Conservation (phyloP, 2,888 invertebrate species). For the Choreutis nemorana region DNA sequence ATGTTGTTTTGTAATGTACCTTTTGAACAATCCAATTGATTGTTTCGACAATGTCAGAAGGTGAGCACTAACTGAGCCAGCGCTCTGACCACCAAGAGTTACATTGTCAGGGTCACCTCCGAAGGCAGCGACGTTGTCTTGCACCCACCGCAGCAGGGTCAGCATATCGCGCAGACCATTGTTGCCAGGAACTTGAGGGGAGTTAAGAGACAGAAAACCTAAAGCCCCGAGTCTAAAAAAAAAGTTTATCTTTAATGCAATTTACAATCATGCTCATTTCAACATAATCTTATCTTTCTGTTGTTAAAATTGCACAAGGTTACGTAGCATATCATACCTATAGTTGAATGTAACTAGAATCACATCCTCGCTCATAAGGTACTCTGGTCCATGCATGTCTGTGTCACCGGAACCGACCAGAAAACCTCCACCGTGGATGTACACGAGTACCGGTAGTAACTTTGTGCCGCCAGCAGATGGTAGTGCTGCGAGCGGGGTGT, state of each 20-base stretch:
- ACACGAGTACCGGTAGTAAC: conserved; percentile 39
- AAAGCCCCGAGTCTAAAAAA: conserved; percentile 43
- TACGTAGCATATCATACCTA: conserved; percentile 36
- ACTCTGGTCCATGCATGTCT: conserved; percentile 46
- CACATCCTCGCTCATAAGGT: conserved; percentile 34
- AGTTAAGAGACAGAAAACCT: conserved; percentile 48
- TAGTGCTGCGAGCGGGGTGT: conserved; percentile 31
- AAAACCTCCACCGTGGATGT: conserved; percentile 53
- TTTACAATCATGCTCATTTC: too few species aligned
- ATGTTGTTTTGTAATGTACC: too few species aligned
- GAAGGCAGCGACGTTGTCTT: conserved; percentile 33
- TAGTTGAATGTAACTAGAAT: conserved; percentile 56
- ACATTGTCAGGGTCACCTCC: conserved; percentile 47
- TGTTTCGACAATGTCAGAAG: conserved; percentile 35
- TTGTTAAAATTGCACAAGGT: background rate
- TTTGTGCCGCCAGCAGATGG: conserved; percentile 13
- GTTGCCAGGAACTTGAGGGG: conserved; percentile 43
- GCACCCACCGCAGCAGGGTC: conserved; percentile 48
- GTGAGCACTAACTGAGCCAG: conserved; percentile 38
- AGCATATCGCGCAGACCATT: conserved; percentile 47
- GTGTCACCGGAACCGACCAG: conserved; percentile 45
- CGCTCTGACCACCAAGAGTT: conserved; percentile 52
- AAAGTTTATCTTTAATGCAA: too few species aligned
- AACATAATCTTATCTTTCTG: too few species aligned
- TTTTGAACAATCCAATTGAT: conserved; percentile 34